These are phyloP conservation scores for Sycobia sp. DNA, from an alignment of 1,140 invertebrate genomes.

Conservation along the genomic window DNA sequence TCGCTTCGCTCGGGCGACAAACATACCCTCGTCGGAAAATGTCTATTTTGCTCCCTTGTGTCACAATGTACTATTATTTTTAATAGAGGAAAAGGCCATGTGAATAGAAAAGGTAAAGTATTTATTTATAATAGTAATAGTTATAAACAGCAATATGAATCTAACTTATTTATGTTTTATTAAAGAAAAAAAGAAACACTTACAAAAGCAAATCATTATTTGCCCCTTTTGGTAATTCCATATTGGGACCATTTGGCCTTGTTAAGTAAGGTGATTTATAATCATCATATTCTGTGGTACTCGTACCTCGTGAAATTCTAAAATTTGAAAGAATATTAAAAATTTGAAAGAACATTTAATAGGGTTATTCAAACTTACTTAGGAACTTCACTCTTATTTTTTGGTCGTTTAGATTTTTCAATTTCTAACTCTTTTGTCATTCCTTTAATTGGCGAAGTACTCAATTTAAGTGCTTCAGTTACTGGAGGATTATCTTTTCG, in stretches of 20 bases:
- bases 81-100: no score
- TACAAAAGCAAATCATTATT: constrained; percentile 73
- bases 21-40: no score
- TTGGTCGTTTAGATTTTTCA: constrained; percentile 59
- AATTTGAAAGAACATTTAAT: neutral
- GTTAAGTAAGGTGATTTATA: constrained; percentile 64
- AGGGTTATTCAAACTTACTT: constrained; percentile 56
- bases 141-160: no score
- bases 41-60: no score
- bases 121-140: no score
- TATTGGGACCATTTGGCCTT: constrained; percentile 67
- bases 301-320: constrained; percentile 59
- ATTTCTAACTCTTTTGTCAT: constrained; percentile 49
- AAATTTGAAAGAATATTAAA: constrained; percentile 17
- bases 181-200: constrained; percentile 50
- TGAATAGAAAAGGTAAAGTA: no score
- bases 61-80: no score
- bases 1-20: no score
- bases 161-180: no score
- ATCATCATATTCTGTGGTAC: constrained; percentile 57
- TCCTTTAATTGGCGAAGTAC: constrained; percentile 58
- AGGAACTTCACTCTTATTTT: constrained; percentile 61
- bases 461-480: constrained; percentile 55
- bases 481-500: constrained; percentile 55
- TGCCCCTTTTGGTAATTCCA: constrained; percentile 67